Conservation (phyloP, 2,888 invertebrate species). For the Melanostoma scalare region DNA sequence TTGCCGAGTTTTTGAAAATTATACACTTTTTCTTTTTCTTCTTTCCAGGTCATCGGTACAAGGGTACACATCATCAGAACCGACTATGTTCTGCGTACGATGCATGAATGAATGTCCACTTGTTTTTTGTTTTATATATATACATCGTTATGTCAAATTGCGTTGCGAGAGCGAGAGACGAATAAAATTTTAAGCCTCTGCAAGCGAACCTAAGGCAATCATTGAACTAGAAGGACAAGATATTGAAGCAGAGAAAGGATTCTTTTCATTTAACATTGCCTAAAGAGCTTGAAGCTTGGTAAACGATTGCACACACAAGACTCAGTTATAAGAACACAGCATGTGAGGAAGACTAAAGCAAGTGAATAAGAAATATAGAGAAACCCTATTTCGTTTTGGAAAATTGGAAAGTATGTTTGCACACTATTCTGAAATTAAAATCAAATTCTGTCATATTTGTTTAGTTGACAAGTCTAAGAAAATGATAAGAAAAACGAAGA, state of each 20-base stretch:
- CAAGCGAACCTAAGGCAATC: constrained; percentile 29
- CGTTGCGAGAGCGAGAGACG: not conserved
- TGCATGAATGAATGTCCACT: constrained; percentile 57
- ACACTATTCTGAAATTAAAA: constrained; percentile 65
- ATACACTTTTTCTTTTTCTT: not conserved
- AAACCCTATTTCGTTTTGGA: constrained; percentile 15
- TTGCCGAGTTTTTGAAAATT: constrained; percentile 28
- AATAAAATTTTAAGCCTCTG: not conserved
- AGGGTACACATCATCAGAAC: constrained; percentile 10
- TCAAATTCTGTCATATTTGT: constrained; percentile 59
- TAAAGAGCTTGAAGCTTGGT: constrained; percentile 17
- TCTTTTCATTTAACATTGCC: constrained; percentile 54
- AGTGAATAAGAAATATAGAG: constrained; percentile 24
- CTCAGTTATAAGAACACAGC: not conserved
- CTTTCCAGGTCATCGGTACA: constrained; percentile 53
- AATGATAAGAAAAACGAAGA: not conserved
- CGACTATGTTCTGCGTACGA: constrained; percentile 47
- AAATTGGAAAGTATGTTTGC: constrained; percentile 53
- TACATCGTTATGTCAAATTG: constrained; percentile 63
- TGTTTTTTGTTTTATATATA: constrained; percentile 57
- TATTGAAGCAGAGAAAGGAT: constrained; percentile 36
- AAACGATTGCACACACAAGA: not conserved
- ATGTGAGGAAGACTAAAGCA: constrained; percentile 10
- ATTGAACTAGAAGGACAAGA: constrained; percentile 22
- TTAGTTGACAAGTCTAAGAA: constrained; percentile 26